A percentile compares a stretch with the other conserved stretches of the same genome.
Evolutionary conservation across 2,113 vertebrate genomes (phyloP).

Genomic region (Echinops telfairi): DNA sequence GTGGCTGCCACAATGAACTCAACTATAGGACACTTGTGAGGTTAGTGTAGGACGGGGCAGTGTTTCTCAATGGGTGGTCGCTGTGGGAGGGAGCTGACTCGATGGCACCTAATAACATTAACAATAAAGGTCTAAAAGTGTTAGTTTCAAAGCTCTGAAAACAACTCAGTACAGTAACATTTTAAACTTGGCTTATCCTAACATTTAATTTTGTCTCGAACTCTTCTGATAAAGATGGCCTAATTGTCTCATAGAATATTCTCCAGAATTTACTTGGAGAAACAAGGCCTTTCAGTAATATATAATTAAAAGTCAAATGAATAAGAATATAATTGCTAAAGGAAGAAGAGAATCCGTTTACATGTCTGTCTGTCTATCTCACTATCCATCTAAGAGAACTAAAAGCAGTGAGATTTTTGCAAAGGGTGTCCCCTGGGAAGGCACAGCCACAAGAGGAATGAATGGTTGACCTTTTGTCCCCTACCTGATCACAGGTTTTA

Average conservation of each 20-base stretch:
- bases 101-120: too few species aligned
- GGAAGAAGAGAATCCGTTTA: neutral
- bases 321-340: neutral
- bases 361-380: neutral
- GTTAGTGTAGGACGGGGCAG: too few species aligned
- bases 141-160: slow-evolving; percentile 5
- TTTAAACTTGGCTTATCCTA: neutral
- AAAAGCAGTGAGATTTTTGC: slow-evolving; percentile 29
- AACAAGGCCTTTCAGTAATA: slow-evolving; percentile 35
- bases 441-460: neutral
- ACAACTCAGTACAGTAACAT: neutral
- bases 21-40: too few species aligned
- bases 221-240: neutral
- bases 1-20: too few species aligned
- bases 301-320: slow-evolving; percentile 54
- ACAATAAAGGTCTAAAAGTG: neutral
- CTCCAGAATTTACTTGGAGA: slow-evolving; percentile 36
- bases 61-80: too few species aligned
- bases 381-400: neutral
- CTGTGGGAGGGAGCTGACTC: too few species aligned
- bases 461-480: slow-evolving; percentile 64
- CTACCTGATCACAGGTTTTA: slow-evolving; percentile 76
- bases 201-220: slow-evolving; percentile 36
- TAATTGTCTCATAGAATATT: slow-evolving; percentile 12
- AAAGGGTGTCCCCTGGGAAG: slow-evolving; percentile 41